phyloP scores from a whole-genome alignment of 2,888 invertebrate species.

The Euphydryas editha region DNA sequence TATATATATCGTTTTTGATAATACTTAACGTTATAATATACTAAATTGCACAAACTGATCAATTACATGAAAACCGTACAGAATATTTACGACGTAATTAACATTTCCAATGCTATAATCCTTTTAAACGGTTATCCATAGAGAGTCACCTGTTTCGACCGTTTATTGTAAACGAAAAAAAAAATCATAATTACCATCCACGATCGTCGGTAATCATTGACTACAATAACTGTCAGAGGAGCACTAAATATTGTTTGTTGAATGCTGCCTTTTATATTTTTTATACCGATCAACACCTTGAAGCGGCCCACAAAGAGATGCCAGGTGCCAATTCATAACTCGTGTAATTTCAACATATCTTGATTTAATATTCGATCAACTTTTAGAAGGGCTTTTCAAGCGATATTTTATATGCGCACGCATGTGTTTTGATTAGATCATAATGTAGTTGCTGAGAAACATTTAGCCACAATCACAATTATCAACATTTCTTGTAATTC shows the following conservation, averaged over 20 bases:
- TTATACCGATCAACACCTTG: conserved; percentile 79
- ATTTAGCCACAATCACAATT: background rate
- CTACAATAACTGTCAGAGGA: conserved; percentile 81
- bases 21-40: background rate
- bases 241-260: conserved; percentile 82
- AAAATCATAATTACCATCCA: conserved; percentile 66
- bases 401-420: conserved; percentile 22
- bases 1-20: background rate
- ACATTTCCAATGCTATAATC: conserved; percentile 39
- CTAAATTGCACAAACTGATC: background rate
- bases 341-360: conserved; percentile 42
- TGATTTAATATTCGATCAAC: conserved; percentile 58
- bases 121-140: conserved; percentile 47
- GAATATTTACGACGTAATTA: conserved; percentile 4
- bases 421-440: background rate
- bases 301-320: conserved; percentile 57
- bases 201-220: conserved; percentile 78
- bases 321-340: conserved; percentile 46
- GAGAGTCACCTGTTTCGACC: conserved; percentile 66
- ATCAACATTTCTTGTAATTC: too few species aligned
- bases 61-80: background rate
- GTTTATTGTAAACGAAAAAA: conserved; percentile 55
- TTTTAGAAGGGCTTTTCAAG: conserved; percentile 43
- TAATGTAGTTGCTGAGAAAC: background rate
- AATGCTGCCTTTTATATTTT: conserved; percentile 76